Percentiles rank a stretch among this genome's conserved stretches.
Conservation (phyloP, 2,797 vertebrate species). For the Chaetodon trifasciatus region DNA sequence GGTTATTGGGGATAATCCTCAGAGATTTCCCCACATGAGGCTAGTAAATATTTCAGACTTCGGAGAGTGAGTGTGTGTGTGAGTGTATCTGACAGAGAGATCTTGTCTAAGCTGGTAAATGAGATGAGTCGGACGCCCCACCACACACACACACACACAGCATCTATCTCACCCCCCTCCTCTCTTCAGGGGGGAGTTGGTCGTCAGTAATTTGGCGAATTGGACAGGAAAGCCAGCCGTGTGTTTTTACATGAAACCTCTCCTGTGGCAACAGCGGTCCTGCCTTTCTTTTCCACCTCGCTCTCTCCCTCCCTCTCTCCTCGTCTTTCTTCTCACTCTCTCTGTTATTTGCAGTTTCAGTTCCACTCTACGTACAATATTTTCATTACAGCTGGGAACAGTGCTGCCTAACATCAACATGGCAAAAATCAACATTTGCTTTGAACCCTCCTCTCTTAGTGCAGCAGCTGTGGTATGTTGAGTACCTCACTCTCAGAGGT, state of each 20-base stretch:
- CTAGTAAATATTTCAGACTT: conserved; percentile 82
- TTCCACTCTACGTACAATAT: conserved; percentile 31
- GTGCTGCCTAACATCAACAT: not conserved
- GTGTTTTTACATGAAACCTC: conserved; percentile 68
- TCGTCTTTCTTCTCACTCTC: not conserved
- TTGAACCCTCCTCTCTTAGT: conserved; percentile 6
- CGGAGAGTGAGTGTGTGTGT: conserved; percentile 36
- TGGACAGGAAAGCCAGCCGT: conserved; percentile 64
- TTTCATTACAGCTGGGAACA: conserved; percentile 40
- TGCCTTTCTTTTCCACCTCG: conserved; percentile 34
- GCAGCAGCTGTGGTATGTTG: not conserved
- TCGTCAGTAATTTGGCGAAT: conserved; percentile 67
- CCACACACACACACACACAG: conserved; percentile 42
- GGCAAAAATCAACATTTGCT: conserved; percentile 42
- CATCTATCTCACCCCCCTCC: not conserved
- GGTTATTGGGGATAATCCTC: conserved; percentile 86
- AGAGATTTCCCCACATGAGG: conserved; percentile 83
- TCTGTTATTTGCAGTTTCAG: conserved; percentile 42
- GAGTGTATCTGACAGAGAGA: conserved; percentile 68
- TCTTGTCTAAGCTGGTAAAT: conserved; percentile 78
- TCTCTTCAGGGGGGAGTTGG: conserved; percentile 23
- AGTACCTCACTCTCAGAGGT: not conserved
- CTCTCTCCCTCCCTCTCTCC: conserved; percentile 15
- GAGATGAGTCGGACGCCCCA: conserved; percentile 69
- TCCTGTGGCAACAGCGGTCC: conserved; percentile 56